phyloP scores from a whole-genome alignment of 2,113 vertebrate genomes.

The Grammomys dolichurus region DNA sequence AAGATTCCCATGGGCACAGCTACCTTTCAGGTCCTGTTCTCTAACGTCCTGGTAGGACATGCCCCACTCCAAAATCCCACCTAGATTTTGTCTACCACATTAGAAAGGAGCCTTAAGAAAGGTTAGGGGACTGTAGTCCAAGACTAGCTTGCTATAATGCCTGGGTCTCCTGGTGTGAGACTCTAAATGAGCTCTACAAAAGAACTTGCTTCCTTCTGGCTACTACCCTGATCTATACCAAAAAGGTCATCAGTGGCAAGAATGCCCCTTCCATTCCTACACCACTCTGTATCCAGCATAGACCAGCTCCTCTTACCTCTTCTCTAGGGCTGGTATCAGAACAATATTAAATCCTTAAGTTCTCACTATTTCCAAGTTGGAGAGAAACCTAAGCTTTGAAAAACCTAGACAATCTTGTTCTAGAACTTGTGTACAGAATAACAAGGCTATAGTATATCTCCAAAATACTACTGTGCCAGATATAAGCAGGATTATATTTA shows the following conservation, averaged over 20 bases:
- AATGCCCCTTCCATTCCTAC: fast-evolving
- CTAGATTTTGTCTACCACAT: background rate
- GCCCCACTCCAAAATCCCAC: background rate
- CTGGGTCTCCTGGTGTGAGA: background rate
- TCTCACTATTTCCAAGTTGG: background rate
- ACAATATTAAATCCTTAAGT: background rate
- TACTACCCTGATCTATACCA: background rate
- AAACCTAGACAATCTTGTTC: background rate
- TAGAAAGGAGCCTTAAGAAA: background rate
- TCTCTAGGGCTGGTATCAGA: background rate
- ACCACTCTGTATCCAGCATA: fast-evolving
- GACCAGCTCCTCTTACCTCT: too few species aligned
- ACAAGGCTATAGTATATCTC: background rate
- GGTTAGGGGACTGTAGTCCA: background rate
- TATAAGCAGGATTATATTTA: background rate
- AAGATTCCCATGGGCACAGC: too few species aligned
- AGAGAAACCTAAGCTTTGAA: background rate
- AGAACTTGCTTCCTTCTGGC: background rate
- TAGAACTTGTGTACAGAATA: background rate
- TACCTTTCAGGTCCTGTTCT: background rate
- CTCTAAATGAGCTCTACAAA: background rate
- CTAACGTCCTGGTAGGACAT: background rate
- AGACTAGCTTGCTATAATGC: too few species aligned
- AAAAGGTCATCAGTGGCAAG: background rate
- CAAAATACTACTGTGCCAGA: background rate